Evolutionary conservation across 1,140 invertebrate species (phyloP).

Genomic region (Kradibia gibbosae): DNA sequence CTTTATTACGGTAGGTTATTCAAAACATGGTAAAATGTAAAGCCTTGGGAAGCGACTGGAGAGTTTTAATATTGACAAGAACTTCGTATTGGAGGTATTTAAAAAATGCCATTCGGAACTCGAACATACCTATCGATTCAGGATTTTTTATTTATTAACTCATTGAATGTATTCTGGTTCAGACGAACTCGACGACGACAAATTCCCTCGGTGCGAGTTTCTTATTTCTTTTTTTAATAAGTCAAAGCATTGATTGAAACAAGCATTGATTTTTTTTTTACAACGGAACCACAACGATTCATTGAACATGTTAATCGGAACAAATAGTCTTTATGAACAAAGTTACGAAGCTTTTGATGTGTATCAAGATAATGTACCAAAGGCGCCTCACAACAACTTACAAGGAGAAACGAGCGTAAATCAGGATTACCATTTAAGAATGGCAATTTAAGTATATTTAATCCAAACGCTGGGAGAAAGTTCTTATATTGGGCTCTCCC

Average conservation of each 20-base stretch:
- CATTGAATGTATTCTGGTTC: too few species aligned
- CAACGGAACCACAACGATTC: neutral
- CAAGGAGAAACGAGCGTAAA: slow-evolving; percentile 60
- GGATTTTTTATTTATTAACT: neutral
- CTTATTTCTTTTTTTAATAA: too few species aligned
- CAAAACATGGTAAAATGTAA: too few species aligned
- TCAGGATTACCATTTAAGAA: slow-evolving; percentile 56
- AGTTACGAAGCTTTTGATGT: neutral
- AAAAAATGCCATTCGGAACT: neutral
- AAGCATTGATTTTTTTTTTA: too few species aligned
- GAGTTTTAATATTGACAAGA: neutral
- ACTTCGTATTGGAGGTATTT: neutral
- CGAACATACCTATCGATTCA: neutral
- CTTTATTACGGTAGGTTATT: too few species aligned
- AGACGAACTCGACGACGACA: too few species aligned
- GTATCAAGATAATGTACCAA: neutral
- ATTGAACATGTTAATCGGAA: neutral
- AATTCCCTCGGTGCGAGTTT: too few species aligned
- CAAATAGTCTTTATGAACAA: neutral
- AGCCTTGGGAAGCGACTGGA: too few species aligned
- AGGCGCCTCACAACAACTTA: slow-evolving; percentile 26
- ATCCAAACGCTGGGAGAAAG: slow-evolving; percentile 37
- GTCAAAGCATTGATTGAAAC: too few species aligned
- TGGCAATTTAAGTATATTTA: slow-evolving; percentile 62
- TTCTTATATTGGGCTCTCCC: neutral